phyloP scores from a whole-genome alignment of 2,113 vertebrate species.

The Ellobius talpinus region DNA sequence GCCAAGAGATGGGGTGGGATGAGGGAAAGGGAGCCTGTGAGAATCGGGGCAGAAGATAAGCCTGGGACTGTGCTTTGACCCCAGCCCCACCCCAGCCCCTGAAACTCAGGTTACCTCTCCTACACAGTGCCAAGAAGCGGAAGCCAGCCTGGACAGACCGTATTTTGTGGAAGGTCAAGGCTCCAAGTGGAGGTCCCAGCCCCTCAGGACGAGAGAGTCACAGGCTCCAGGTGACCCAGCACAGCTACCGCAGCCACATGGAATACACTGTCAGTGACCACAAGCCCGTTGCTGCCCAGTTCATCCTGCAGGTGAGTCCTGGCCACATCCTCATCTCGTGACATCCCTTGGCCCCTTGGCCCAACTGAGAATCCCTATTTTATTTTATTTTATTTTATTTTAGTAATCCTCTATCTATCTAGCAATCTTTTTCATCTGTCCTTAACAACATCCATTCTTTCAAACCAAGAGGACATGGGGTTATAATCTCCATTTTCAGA shows the following conservation, averaged over 20 bases:
- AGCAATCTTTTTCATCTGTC: background rate
- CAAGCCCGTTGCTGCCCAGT: slow-evolving; percentile 96
- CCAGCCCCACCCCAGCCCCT: background rate
- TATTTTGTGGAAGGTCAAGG: slow-evolving; percentile 96
- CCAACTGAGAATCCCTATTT: background rate
- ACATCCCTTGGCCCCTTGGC: background rate
- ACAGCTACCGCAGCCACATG: slow-evolving; percentile 96
- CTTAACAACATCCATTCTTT: background rate
- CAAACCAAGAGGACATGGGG: background rate
- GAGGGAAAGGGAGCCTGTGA: background rate
- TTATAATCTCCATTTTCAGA: background rate
- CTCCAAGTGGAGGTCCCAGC: slow-evolving; percentile 86
- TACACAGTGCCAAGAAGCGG: slow-evolving; percentile 94
- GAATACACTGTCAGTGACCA: slow-evolving; percentile 96
- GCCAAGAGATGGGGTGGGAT: rapidly evolving
- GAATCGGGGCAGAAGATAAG: background rate
- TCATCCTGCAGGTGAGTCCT: slow-evolving; percentile 92
- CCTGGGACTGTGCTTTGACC: background rate
- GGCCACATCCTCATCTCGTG: background rate
- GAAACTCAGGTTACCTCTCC: background rate
- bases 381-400: background rate
- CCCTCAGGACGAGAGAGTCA: slow-evolving; percentile 88
- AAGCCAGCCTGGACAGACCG: slow-evolving; percentile 99
- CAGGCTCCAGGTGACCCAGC: slow-evolving; percentile 92
- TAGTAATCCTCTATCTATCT: no score